phyloP scores from a whole-genome alignment of 2,888 invertebrate genomes.

The Orthosia incerta region DNA sequence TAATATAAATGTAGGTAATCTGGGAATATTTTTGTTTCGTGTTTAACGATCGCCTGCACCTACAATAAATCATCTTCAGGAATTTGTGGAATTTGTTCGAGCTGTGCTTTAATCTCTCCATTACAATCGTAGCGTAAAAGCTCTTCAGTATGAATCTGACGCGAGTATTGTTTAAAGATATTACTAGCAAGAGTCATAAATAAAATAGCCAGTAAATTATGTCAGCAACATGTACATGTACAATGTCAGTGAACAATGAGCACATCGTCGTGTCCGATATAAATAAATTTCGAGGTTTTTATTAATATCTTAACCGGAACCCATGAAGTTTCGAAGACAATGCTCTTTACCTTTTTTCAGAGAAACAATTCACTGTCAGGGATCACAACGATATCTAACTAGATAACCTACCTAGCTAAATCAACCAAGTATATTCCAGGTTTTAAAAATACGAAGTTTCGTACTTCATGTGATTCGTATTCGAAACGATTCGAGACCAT shows the following conservation, averaged over 20 bases:
- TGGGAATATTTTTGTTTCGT: slow-evolving; percentile 70
- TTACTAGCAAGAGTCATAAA: slow-evolving; percentile 32
- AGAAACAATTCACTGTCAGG: neutral
- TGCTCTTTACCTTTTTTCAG: slow-evolving; percentile 3
- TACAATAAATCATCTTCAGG: slow-evolving; percentile 62
- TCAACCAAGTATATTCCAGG: neutral
- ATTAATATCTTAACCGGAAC: slow-evolving; percentile 46
- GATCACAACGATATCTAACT: too few relatives aligned
- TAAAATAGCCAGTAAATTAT: slow-evolving; percentile 42
- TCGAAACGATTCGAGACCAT: neutral
- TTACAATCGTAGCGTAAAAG: slow-evolving; percentile 2
- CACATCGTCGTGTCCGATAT: slow-evolving; percentile 34
- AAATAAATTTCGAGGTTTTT: slow-evolving; percentile 52
- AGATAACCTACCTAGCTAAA: too few relatives aligned
- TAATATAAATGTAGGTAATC: slow-evolving; percentile 77
- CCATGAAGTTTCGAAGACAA: neutral
- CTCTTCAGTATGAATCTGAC: neutral
- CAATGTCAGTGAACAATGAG: slow-evolving; percentile 52
- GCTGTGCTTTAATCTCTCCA: neutral
- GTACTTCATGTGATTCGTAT: too few relatives aligned
- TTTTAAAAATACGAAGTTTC: neutral
- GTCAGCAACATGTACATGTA: slow-evolving; percentile 45
- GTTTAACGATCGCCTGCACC: slow-evolving; percentile 61
- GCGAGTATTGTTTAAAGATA: slow-evolving; percentile 9
- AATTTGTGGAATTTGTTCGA: slow-evolving; percentile 31